Percentiles rank a stretch among this genome's conserved stretches.
Evolutionary conservation across 1,140 invertebrate genomes (phyloP).

Genomic region (Asobara japonica): DNA sequence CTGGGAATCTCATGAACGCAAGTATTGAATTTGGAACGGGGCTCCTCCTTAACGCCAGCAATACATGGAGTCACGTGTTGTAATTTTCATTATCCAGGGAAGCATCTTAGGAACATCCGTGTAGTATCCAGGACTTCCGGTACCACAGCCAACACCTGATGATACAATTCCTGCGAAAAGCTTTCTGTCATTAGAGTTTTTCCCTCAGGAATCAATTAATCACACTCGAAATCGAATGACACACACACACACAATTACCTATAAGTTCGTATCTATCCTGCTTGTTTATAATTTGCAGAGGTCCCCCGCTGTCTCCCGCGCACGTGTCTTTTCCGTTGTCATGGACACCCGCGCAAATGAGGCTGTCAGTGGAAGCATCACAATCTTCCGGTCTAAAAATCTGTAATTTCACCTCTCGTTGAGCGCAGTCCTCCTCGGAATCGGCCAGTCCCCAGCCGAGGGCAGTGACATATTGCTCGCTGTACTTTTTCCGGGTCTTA

Average conservation of each 20-base stretch:
- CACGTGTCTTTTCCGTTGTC: slow-evolving; percentile 63
- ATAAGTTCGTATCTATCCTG: slow-evolving; percentile 36
- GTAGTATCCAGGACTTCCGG: slow-evolving; percentile 64
- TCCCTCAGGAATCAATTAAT: too few relatives aligned
- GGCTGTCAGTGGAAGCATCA: slow-evolving; percentile 50
- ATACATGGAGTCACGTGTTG: slow-evolving; percentile 57
- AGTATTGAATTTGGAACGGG: not conserved
- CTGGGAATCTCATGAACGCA: not conserved
- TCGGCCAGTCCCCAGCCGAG: slow-evolving; percentile 63
- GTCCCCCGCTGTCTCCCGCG: slow-evolving; percentile 63
- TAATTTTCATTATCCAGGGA: slow-evolving; percentile 66
- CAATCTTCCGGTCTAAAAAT: slow-evolving; percentile 56
- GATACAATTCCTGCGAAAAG: slow-evolving; percentile 32
- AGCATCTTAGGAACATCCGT: slow-evolving; percentile 67
- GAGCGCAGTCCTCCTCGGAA: slow-evolving; percentile 48
- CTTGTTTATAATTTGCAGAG: slow-evolving; percentile 46
- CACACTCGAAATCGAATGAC: too few relatives aligned
- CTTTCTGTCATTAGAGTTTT: too few relatives aligned
- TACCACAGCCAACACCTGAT: slow-evolving; percentile 57
- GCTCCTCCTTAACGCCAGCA: slow-evolving; percentile 38
- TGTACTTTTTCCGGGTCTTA: slow-evolving; percentile 47
- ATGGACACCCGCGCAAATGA: slow-evolving; percentile 61
- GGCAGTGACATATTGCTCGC: slow-evolving; percentile 52
- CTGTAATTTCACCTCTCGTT: slow-evolving; percentile 53
- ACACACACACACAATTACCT: slow-evolving; percentile 29